A percentile compares a stretch with the other conserved stretches of the same genome.
phyloP scores from a whole-genome alignment of 1,140 invertebrate genomes.

The Ceratosolen solmsi region DNA sequence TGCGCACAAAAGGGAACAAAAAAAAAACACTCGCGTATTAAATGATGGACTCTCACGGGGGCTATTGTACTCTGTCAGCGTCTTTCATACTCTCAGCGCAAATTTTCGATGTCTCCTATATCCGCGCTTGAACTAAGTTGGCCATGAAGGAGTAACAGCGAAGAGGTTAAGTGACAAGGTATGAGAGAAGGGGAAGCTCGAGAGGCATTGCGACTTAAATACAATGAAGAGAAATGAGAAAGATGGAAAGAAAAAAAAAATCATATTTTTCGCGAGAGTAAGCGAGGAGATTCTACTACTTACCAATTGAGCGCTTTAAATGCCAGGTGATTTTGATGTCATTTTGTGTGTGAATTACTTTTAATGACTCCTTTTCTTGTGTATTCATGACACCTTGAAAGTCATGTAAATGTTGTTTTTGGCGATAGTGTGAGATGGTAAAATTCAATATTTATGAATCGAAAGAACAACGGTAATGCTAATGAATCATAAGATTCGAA shows the following conservation, averaged over 20 bases:
- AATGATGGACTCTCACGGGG: background rate
- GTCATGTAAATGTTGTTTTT: background rate
- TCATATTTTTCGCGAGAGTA: background rate
- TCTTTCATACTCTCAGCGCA: background rate
- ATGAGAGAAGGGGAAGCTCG: background rate
- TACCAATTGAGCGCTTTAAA: background rate
- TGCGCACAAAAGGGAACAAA: slow-evolving; percentile 20
- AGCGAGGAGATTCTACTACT: background rate
- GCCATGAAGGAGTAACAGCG: background rate
- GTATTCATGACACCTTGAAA: background rate
- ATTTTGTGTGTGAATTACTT: background rate
- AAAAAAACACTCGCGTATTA: background rate
- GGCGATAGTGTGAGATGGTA: background rate
- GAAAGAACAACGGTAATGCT: background rate
- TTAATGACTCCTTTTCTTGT: background rate
- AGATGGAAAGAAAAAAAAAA: background rate
- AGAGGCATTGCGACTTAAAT: background rate
- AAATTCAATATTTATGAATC: background rate
- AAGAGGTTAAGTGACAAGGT: slow-evolving; percentile 15
- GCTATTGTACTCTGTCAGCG: slow-evolving; percentile 13
- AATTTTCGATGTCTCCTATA: background rate
- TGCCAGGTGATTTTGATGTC: background rate
- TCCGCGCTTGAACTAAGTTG: background rate
- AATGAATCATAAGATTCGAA: background rate
- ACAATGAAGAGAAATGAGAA: background rate